These are phyloP conservation scores for Papilio dardanus DNA, from an alignment of 1,140 invertebrate genomes.

Conservation along the genomic window DNA sequence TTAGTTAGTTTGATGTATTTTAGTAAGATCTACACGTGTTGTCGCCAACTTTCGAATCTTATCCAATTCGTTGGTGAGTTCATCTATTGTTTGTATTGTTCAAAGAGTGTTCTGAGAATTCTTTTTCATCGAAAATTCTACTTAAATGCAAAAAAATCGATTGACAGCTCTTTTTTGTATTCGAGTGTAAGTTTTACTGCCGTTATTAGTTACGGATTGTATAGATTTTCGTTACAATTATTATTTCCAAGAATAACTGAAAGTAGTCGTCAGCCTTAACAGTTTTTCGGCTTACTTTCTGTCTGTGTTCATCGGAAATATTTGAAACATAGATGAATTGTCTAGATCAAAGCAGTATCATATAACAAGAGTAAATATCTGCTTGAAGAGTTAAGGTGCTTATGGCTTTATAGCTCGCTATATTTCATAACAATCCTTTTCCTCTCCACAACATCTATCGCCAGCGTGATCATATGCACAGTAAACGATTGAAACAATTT, in stretches of 20 bases:
- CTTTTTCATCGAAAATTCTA: not conserved
- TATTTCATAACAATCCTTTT: no score
- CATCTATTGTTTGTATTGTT: not conserved
- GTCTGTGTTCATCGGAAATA: not conserved
- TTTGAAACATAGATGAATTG: not conserved
- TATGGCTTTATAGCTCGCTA: no score
- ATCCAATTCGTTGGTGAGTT: not conserved
- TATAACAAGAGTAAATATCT: not conserved
- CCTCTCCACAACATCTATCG: no score
- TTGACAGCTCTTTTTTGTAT: not conserved
- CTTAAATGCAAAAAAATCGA: not conserved
- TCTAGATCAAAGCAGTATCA: not conserved
- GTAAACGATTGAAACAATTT: no score
- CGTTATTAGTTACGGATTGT: not conserved
- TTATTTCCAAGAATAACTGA: constrained; percentile 15
- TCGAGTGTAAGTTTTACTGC: not conserved
- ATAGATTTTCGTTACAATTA: constrained; percentile 3
- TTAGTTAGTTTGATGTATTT: not conserved
- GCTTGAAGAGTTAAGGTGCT: not conserved
- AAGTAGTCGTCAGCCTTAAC: not conserved
- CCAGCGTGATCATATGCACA: no score
- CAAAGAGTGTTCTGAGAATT: constrained; percentile 1
- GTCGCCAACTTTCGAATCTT: not conserved
- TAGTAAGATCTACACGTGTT: not conserved
- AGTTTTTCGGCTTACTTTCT: not conserved